Conservation (phyloP, 2,888 invertebrate species). For the Apantesis nais region DNA sequence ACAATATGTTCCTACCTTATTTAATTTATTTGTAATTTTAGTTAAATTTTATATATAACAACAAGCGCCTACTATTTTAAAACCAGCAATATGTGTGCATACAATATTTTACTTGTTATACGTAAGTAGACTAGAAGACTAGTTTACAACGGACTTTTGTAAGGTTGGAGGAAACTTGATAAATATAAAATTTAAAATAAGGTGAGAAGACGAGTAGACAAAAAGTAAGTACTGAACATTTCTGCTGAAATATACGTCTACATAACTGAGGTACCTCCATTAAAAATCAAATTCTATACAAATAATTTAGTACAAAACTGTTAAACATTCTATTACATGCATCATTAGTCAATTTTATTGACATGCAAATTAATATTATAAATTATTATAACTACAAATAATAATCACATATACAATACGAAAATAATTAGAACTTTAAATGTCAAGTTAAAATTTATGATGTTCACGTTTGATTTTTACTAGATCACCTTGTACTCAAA, state of each 20-base stretch:
- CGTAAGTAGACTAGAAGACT: neutral
- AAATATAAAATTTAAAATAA: neutral
- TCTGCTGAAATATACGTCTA: neutral
- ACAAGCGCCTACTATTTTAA: neutral
- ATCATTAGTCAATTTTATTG: neutral
- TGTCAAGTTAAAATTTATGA: neutral
- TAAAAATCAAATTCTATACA: neutral
- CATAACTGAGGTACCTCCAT: neutral
- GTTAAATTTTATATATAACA: neutral
- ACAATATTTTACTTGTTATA: neutral
- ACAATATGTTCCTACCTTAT: no score
- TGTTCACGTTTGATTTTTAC: neutral
- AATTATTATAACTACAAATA: neutral
- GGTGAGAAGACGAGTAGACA: neutral
- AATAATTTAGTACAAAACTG: neutral
- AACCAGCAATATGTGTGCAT: neutral
- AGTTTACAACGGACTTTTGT: neutral
- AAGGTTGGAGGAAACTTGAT: neutral
- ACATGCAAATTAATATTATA: neutral
- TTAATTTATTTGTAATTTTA: neutral
- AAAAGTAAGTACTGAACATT: neutral
- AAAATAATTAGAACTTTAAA: conserved; percentile 1
- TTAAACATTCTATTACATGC: neutral
- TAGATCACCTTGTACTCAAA: conserved; percentile 1
- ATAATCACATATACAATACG: neutral